A percentile compares a stretch with the other conserved stretches of the same genome.
These are phyloP conservation scores for Chymomyza amoena DNA, from an alignment of 2,888 invertebrate species.

Conservation along the genomic window DNA sequence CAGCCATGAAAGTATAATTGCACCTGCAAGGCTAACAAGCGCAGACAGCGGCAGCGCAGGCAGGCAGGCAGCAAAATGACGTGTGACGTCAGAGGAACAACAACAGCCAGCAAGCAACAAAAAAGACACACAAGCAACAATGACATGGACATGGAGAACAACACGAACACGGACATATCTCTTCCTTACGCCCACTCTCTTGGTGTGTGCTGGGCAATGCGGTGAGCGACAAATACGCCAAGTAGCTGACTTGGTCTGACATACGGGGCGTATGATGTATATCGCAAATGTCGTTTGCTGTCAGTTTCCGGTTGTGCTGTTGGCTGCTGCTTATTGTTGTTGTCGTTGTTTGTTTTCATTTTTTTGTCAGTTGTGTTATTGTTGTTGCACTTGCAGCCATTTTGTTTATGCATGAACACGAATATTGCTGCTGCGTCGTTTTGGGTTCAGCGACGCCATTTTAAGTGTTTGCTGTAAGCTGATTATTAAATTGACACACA, in stretches of 20 bases:
- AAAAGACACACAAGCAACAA: constrained; percentile 63
- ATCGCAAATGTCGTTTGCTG: constrained; percentile 73
- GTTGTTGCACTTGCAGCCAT: constrained; percentile 59
- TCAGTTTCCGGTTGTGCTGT: constrained; percentile 65
- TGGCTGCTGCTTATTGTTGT: neutral
- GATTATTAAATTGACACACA: neutral
- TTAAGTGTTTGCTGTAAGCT: constrained; percentile 31
- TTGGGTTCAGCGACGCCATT: constrained; percentile 10
- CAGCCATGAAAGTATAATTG: constrained; percentile 58
- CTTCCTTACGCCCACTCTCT: neutral
- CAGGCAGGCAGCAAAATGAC: neutral
- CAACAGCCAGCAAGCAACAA: constrained; percentile 1
- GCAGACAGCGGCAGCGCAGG: constrained; percentile 31
- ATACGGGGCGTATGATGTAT: constrained; percentile 63
- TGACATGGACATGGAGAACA: constrained; percentile 44
- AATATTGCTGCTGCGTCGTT: constrained; percentile 42
- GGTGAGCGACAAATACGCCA: constrained; percentile 64
- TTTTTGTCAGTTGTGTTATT: neutral
- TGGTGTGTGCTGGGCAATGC: neutral
- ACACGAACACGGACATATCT: neutral
- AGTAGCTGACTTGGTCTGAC: constrained; percentile 59
- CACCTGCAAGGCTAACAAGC: constrained; percentile 70
- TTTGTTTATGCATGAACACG: constrained; percentile 73
- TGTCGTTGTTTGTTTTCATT: neutral
- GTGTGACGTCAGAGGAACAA: neutral